phyloP scores from a whole-genome alignment of 2,888 invertebrate genomes.

The Agrotis puta region DNA sequence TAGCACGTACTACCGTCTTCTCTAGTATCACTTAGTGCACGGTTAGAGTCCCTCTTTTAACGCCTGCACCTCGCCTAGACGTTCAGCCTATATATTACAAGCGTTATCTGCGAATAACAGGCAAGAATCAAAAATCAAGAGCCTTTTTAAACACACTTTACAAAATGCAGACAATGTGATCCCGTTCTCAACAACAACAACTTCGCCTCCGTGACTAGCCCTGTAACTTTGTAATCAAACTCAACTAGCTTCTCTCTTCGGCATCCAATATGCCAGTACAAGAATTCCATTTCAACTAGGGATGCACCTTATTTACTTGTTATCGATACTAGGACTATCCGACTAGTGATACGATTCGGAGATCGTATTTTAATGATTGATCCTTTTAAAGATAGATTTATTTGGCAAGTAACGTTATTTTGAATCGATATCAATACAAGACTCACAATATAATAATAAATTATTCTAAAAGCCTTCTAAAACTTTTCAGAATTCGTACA shows the following conservation, averaged over 20 bases:
- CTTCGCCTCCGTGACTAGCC: background rate
- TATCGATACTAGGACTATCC: background rate
- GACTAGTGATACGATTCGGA: background rate
- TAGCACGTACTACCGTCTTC: no score
- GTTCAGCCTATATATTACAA: no score
- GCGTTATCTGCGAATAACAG: no score
- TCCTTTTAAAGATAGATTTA: background rate
- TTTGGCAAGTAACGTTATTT: background rate
- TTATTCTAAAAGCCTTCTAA: background rate
- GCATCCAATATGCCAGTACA: conserved; percentile 46
- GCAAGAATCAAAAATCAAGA: background rate
- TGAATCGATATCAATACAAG: background rate
- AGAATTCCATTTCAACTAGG: conserved; percentile 20
- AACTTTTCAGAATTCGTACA: background rate
- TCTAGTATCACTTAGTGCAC: no score
- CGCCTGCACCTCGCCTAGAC: no score
- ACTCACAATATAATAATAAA: background rate
- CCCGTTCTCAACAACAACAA: background rate
- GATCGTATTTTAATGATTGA: background rate
- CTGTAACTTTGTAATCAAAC: conserved; percentile 10
- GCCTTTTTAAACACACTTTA: background rate
- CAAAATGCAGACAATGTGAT: background rate
- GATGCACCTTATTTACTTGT: background rate
- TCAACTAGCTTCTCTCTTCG: background rate
- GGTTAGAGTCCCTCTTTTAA: no score